Percentiles rank a stretch among this genome's conserved stretches.
phyloP scores from a whole-genome alignment of 1,140 invertebrate species.

The Bradysia coprophila region DNA sequence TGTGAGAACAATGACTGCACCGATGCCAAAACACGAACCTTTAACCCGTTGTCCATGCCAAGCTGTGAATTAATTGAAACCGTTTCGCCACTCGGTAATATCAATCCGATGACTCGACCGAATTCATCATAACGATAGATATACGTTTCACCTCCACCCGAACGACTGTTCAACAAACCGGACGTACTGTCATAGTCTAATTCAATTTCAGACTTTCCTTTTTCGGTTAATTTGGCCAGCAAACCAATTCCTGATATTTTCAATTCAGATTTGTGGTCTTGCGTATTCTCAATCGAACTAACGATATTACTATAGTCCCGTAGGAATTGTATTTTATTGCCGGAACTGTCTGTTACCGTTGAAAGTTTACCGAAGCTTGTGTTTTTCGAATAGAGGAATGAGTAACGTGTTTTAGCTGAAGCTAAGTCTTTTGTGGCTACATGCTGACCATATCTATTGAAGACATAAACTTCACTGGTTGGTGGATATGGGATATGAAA shows the following conservation, averaged over 20 bases:
- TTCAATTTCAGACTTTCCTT: constrained; percentile 60
- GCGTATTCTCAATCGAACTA: constrained; percentile 84
- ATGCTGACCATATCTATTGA: constrained; percentile 89
- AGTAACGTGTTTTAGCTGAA: constrained; percentile 79
- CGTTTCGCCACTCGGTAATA: constrained; percentile 77
- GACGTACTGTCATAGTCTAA: constrained; percentile 69
- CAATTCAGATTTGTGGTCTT: constrained; percentile 77
- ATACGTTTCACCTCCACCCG: constrained; percentile 65
- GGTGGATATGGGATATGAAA: constrained; percentile 84
- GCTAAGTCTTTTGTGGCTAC: constrained; percentile 82
- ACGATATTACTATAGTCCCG: constrained; percentile 78
- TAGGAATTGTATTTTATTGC: constrained; percentile 82
- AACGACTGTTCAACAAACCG: constrained; percentile 60
- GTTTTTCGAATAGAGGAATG: constrained; percentile 92
- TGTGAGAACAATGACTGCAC: constrained; percentile 20
- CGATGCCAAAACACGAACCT: constrained; percentile 39
- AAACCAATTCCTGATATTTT: constrained; percentile 77
- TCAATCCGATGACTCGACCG: constrained; percentile 64
- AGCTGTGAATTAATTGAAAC: constrained; percentile 56
- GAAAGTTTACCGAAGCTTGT: constrained; percentile 88
- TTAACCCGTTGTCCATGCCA: constrained; percentile 51
- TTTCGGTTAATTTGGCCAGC: constrained; percentile 62
- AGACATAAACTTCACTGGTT: constrained; percentile 84
- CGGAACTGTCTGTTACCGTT: constrained; percentile 79
- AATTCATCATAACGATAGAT: constrained; percentile 79